Evolutionary conservation across 1,140 invertebrate genomes (phyloP).

Genomic region (Pseudomyrmex pallidus): DNA sequence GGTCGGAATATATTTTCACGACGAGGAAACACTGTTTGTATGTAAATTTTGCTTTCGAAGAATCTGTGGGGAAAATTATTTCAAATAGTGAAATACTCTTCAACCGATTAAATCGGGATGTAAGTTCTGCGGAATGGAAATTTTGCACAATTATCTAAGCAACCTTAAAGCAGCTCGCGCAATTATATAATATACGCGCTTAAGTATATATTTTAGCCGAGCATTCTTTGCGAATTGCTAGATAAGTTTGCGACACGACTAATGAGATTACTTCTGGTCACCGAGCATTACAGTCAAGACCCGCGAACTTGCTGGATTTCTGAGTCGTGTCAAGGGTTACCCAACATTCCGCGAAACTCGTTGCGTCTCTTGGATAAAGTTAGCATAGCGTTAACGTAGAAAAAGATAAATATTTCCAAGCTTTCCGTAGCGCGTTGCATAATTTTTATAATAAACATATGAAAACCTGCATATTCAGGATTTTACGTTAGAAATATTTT

Average conservation of each 20-base stretch:
- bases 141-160: not conserved
- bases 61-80: no score
- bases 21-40: not conserved
- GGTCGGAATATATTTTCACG: not conserved
- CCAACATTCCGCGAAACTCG: conserved; percentile 61
- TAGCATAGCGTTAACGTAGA: conserved; percentile 48
- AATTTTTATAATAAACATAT: conserved; percentile 54
- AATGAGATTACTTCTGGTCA: conserved; percentile 75
- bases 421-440: conserved; percentile 71
- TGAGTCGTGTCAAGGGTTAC: conserved; percentile 68
- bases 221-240: conserved; percentile 67
- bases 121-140: conserved; percentile 1
- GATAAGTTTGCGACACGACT: conserved; percentile 67
- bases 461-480: not conserved
- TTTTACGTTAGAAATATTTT: not conserved
- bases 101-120: not conserved
- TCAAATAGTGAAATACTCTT: no score
- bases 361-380: conserved; percentile 58
- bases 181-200: conserved; percentile 38
- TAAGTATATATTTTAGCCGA: conserved; percentile 56
- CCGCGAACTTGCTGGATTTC: conserved; percentile 68
- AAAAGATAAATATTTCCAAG: conserved; percentile 75
- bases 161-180: not conserved
- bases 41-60: not conserved
- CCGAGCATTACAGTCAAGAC: conserved; percentile 65